A percentile compares a stretch with the other conserved stretches of the same genome.
Evolutionary conservation across 1,140 invertebrate species (phyloP).

Genomic region (Sminthurinus signatus): DNA sequence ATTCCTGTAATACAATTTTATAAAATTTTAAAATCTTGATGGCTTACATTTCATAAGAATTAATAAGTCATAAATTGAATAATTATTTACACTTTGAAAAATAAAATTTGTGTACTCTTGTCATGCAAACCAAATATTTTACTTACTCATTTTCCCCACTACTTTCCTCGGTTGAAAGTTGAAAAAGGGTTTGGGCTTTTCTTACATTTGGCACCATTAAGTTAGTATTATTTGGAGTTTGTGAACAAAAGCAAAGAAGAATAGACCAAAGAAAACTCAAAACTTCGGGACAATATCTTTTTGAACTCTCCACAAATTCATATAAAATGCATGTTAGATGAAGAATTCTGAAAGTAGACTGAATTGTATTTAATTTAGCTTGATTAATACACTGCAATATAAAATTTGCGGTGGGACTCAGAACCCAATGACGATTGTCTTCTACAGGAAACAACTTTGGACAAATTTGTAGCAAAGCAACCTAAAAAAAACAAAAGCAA

Average conservation of each 20-base stretch:
- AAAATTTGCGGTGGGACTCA: constrained; percentile 1
- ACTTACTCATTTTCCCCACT: constrained; percentile 1
- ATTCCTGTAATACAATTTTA: no score
- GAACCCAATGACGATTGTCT: background rate
- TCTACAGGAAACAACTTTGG: background rate
- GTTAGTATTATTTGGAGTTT: background rate
- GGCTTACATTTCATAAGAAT: no score
- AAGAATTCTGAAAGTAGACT: background rate
- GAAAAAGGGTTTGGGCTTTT: background rate
- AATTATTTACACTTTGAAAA: no score
- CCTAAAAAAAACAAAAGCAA: background rate
- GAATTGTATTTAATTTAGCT: background rate
- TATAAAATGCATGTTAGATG: background rate
- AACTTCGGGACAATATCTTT: constrained; percentile 12
- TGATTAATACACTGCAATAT: background rate
- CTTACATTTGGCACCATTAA: constrained; percentile 1
- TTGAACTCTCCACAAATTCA: constrained; percentile 1
- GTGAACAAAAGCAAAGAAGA: constrained; percentile 2
- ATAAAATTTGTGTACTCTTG: no score
- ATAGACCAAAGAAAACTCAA: constrained; percentile 13
- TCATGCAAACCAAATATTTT: no score
- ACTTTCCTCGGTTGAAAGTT: no score
- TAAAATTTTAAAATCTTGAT: no score
- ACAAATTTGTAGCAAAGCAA: background rate
- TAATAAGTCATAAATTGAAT: no score